Percentiles rank a stretch among this genome's conserved stretches.
Evolutionary conservation across 2,113 vertebrate genomes (phyloP).

Genomic region (Antennarius striatus): DNA sequence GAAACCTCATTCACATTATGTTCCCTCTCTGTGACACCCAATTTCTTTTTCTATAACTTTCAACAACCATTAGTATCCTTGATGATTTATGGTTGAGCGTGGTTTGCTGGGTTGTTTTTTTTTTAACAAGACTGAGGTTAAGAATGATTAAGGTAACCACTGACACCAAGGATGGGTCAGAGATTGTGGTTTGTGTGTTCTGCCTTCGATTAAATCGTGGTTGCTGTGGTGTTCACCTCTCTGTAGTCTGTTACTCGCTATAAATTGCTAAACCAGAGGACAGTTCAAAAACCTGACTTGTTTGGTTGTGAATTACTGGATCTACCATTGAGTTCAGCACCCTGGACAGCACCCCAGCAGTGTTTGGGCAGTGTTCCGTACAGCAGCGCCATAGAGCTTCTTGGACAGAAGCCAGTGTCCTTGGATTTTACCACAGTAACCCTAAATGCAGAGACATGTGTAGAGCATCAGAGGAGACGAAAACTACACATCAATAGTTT

Average conservation of each 20-base stretch:
- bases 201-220: neutral
- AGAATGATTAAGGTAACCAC: no score
- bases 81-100: neutral
- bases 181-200: neutral
- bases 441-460: no score
- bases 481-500: no score
- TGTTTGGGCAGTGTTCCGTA: no score
- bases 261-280: neutral
- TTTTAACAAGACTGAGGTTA: no score
- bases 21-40: neutral
- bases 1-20: neutral
- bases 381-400: no score
- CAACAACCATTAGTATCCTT: neutral
- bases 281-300: neutral
- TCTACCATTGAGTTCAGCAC: constrained; percentile 4
- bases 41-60: neutral
- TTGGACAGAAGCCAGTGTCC: no score
- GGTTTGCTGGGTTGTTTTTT: no score
- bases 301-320: neutral
- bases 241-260: neutral
- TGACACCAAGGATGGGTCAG: no score
- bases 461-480: no score
- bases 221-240: neutral
- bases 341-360: constrained; percentile 10
- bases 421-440: no score